A percentile compares a stretch with the other conserved stretches of the same genome.
phyloP scores from a whole-genome alignment of 1,140 invertebrate species.

The Pogonomyrmex californicus region DNA sequence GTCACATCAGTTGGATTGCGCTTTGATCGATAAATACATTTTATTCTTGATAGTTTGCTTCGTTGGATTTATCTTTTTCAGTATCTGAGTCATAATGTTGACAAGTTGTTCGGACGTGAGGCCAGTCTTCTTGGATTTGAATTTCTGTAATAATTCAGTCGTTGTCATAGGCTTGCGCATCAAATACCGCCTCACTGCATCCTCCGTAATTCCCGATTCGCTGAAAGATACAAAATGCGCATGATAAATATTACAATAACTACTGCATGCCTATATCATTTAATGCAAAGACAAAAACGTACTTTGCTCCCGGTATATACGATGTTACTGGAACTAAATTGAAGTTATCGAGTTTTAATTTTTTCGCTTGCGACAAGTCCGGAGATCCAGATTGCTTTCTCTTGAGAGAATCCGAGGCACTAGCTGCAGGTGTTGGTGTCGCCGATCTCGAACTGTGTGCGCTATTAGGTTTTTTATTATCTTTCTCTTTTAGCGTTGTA shows the following conservation, averaged over 20 bases:
- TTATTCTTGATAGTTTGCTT: conserved; percentile 97
- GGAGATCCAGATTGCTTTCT: conserved; percentile 86
- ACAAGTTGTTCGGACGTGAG: conserved; percentile 96
- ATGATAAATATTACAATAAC: not conserved
- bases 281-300: not conserved
- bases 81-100: conserved; percentile 96
- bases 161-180: conserved; percentile 98
- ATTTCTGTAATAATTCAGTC: conserved; percentile 97
- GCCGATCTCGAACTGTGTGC: conserved; percentile 89
- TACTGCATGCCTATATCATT: not conserved
- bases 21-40: conserved; percentile 97
- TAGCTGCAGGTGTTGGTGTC: conserved; percentile 87
- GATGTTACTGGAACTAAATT: conserved; percentile 82
- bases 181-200: conserved; percentile 96
- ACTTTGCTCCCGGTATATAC: conserved; percentile 86
- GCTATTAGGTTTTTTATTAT: conserved; percentile 85
- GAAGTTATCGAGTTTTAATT: conserved; percentile 88
- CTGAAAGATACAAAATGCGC: conserved; percentile 85
- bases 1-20: conserved; percentile 79
- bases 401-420: conserved; percentile 80
- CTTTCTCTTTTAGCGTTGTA: conserved; percentile 86
- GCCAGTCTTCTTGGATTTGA: conserved; percentile 97
- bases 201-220: conserved; percentile 97
- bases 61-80: conserved; percentile 97
- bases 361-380: conserved; percentile 88